A percentile compares a stretch with the other conserved stretches of the same genome.
Conservation (phyloP, 2,888 invertebrate species). For the Nezara viridula region DNA sequence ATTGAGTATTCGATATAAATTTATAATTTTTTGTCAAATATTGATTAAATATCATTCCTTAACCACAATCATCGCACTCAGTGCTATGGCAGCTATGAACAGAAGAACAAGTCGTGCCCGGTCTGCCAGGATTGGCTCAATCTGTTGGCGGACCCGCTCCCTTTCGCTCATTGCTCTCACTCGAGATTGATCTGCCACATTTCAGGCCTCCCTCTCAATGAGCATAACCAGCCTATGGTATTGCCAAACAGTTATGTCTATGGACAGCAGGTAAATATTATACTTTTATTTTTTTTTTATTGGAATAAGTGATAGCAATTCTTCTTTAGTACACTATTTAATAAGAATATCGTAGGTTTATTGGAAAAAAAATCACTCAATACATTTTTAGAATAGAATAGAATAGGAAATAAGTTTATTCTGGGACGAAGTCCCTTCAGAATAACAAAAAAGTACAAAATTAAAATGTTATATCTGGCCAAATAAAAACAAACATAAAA, state of each 20-base stretch:
- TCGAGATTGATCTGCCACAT: slow-evolving; percentile 93
- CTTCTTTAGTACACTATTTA: no score
- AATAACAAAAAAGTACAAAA: no score
- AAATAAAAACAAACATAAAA: no score
- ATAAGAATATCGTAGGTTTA: no score
- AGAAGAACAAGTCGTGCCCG: slow-evolving; percentile 88
- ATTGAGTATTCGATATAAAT: no score
- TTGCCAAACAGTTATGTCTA: slow-evolving; percentile 98
- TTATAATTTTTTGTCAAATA: background rate
- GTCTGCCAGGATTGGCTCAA: slow-evolving; percentile 92
- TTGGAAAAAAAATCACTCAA: no score
- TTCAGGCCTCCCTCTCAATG: slow-evolving; percentile 92
- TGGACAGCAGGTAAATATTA: slow-evolving; percentile 81
- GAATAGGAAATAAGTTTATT: no score
- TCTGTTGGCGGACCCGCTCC: slow-evolving; percentile 86
- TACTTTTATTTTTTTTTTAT: background rate
- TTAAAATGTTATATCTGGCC: no score
- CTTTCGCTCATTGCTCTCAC: slow-evolving; percentile 96
- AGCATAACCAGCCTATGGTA: slow-evolving; percentile 98
- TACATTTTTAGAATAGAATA: no score
- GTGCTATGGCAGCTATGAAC: slow-evolving; percentile 79
- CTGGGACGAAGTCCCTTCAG: no score
- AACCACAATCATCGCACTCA: slow-evolving; percentile 71
- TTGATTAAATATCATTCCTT: slow-evolving; percentile 67
- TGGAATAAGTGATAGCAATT: no score